Evolutionary conservation across 1,140 invertebrate genomes (phyloP).

Genomic region (Leucophenga varia): DNA sequence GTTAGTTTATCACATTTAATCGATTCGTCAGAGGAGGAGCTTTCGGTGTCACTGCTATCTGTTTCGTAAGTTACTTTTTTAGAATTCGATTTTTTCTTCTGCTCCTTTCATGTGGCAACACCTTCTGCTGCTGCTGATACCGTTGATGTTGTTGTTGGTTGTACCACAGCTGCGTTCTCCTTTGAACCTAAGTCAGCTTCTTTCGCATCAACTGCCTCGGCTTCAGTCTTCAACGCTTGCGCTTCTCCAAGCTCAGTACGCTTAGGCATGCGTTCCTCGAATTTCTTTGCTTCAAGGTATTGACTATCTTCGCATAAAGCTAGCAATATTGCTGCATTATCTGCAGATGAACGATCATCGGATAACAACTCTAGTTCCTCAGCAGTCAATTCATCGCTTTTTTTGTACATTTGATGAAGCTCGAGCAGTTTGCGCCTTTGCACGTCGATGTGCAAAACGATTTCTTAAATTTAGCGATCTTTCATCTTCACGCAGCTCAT

Average conservation of each 20-base stretch:
- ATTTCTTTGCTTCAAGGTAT: constrained; percentile 57
- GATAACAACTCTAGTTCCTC: constrained; percentile 42
- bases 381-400: constrained; percentile 26
- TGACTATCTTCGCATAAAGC: constrained; percentile 57
- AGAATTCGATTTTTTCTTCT: too few species aligned
- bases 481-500: constrained; percentile 15
- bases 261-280: constrained; percentile 71
- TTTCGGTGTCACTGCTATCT: too few species aligned
- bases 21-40: too few species aligned
- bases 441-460: constrained; percentile 39
- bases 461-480: constrained; percentile 27
- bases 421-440: constrained; percentile 19
- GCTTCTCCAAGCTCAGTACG: constrained; percentile 79
- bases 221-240: constrained; percentile 57
- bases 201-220: constrained; percentile 20
- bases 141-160: too few species aligned
- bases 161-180: too few species aligned
- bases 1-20: too few species aligned
- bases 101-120: too few species aligned
- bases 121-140: too few species aligned
- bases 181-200: too few species aligned
- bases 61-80: too few species aligned
- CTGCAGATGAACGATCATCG: constrained; percentile 49
- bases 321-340: constrained; percentile 48
- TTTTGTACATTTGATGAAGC: too few species aligned